Conservation (phyloP, 2,113 vertebrate species). For the Cololabis saira region DNA sequence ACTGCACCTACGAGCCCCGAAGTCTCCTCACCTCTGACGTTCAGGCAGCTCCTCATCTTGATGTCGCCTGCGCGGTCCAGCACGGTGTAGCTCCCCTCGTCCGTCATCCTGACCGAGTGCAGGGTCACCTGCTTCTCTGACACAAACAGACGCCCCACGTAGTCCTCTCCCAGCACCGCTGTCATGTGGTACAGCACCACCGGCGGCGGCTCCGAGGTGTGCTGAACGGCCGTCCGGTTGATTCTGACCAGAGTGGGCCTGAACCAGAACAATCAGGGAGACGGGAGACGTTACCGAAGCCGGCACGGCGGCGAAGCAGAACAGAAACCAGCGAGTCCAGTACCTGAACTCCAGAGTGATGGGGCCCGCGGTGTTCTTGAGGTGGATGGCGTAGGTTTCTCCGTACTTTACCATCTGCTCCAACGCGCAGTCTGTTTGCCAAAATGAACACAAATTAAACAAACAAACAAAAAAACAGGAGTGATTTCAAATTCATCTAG, state of each 20-base stretch:
- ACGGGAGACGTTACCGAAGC: neutral
- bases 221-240: constrained; percentile 47
- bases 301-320: neutral
- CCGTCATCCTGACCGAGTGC: constrained; percentile 66
- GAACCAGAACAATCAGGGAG: neutral
- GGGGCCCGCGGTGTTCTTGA: constrained; percentile 62
- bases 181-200: constrained; percentile 70
- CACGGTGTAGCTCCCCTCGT: constrained; percentile 81
- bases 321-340: accelerated
- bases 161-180: constrained; percentile 52
- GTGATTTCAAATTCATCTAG: neutral
- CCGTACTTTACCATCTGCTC: constrained; percentile 80
- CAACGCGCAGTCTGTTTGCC: constrained; percentile 69
- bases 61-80: constrained; percentile 69
- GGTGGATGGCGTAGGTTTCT: constrained; percentile 69
- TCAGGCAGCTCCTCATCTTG: constrained; percentile 74
- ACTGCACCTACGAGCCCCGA: no score
- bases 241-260: constrained; percentile 44
- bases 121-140: constrained; percentile 65
- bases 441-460: neutral
- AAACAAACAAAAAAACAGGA: neutral
- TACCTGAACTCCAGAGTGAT: constrained; percentile 80
- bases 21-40: constrained; percentile 74
- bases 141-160: constrained; percentile 67
- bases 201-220: constrained; percentile 34